Conservation (phyloP, 2,113 vertebrate genomes). For the Datnioides undecimradiatus region DNA sequence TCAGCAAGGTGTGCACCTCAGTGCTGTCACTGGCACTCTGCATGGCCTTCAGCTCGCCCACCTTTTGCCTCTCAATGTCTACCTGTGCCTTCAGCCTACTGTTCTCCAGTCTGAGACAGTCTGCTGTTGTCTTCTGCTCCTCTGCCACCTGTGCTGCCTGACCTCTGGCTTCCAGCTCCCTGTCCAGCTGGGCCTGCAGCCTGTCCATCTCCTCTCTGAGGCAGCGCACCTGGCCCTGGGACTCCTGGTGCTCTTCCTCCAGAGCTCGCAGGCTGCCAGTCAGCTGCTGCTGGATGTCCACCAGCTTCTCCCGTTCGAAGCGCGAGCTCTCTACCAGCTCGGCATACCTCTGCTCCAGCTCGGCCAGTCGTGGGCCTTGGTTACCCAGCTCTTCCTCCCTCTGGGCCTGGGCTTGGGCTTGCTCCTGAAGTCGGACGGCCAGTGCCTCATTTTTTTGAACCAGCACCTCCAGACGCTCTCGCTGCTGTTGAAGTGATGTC, state of each 20-base stretch:
- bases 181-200: conserved; percentile 84
- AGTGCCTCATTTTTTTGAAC: conserved; percentile 92
- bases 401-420: conserved; percentile 85
- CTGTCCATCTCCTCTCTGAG: conserved; percentile 88
- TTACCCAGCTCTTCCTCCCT: conserved; percentile 77
- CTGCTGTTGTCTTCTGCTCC: conserved; percentile 82
- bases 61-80: conserved; percentile 90
- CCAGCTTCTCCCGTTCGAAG: conserved; percentile 95
- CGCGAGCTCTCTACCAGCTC: conserved; percentile 91
- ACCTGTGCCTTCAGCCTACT: conserved; percentile 87
- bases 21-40: conserved; percentile 84
- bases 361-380: conserved; percentile 82
- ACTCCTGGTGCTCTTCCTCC: conserved; percentile 92
- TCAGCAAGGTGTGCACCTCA: conserved; percentile 88
- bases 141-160: conserved; percentile 80
- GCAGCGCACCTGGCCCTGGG: conserved; percentile 82
- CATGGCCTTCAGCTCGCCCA: conserved; percentile 82
- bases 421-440: conserved; percentile 87
- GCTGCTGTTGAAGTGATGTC: conserved; percentile 92
- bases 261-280: conserved; percentile 90
- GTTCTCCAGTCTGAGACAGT: conserved; percentile 89
- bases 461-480: conserved; percentile 90
- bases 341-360: conserved; percentile 90
- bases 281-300: conserved; percentile 96
- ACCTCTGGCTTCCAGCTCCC: conserved; percentile 80